Evolutionary conservation across 1,140 invertebrate genomes (phyloP), one percentile per base, ranked within the genome.

Genomic region (Drosophila kepulauana): DNA sequence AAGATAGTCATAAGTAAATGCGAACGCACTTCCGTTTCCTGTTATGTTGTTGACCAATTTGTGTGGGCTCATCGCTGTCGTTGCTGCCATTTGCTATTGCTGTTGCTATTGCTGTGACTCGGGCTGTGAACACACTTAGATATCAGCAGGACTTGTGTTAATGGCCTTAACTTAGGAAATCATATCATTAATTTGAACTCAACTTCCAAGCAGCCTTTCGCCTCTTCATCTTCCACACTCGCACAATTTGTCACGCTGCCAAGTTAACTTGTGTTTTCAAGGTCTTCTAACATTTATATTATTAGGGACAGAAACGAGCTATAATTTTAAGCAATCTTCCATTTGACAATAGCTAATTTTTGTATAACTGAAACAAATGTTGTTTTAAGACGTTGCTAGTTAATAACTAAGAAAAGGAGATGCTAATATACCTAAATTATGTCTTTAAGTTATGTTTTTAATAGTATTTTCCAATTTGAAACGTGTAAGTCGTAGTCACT

Each of bases 131-230:
- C 20, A 51, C 10, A n/a, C 25, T 25, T 13, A 59, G 59, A 45
- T 52, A 25, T 56, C 63, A 28, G 10, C 63, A 74, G 67, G 20
- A 54, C 59, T 35, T 58, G 57, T 56, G 78, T 78, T 88, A 87
- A 88, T 87, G 84, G 80, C 61, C 68, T 63, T 77, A 73, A 81
- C 79, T 81, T 84, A 80, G 71, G 64, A 88, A 84, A 81, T 88
- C 84, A 84, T 81, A 78, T 88, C 84, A 88, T 88, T 81, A 88
- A 89, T 89, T 88, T 84, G 68, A 88, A 88, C 88, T 71, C 45
- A 66, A 48, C 16, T 54, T 11, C 35, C 49, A 8, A 25, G 43
- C 3, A 6, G 35, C 7, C 15, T 5, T 33, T 33, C 30, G 5
- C 30, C 3, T 52, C 57, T 49, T 8, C 28, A 30, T 52, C 20